Evolutionary conservation across 2,888 invertebrate species (phyloP), one percentile per base, ranked within the genome.

Genomic region (Cheilosia scutellata): DNA sequence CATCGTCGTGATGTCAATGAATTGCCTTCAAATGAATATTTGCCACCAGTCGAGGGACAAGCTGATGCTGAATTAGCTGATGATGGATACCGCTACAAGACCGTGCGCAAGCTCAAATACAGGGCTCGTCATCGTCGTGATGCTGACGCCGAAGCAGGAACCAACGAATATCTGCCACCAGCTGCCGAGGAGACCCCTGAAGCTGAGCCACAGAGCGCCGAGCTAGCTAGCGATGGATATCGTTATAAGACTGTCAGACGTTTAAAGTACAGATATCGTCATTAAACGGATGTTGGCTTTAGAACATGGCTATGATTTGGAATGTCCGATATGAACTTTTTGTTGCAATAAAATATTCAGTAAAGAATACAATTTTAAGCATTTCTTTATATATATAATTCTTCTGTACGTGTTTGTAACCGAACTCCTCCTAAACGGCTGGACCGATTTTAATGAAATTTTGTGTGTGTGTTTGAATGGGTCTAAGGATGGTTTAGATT

Each of bases 201-300:
- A 31, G 78, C 78, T 25, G 82, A 78, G 31, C 65, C 72, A 37
- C 88, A 89, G 68, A 91, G 89, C 58, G 91, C 91, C 60, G 91
- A 90, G 31, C 77, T 91, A 42, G 91, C 89, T 83, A 88, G 89
- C 83, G 91, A 91, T 87, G 91, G 92, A 4, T 91, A 91, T 87
- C 92, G 89, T 57, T 91, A 92, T 87, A 92, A 91, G 89, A 91
- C 91, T 57, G 89, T 91, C 55, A 91, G 92, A 66, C 89, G 90
- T 75, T 84, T 91, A 47, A 89, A 88, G 65, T 91, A 91, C 86
- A 91, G 92, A 82, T 87, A 90, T 68, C 92, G 91, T 70, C 88
- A 91, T 88, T 91, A 90, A 53, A 13, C 4, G 9, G 33, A 2
- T 37, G 44, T 1, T 42, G 16, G 40, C 29, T 11, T n/a, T 0